These are phyloP conservation scores for Patiria miniata DNA, from an alignment of 35 echinoderm and acorn worm genomes.

Conservation along the genomic window DNA sequence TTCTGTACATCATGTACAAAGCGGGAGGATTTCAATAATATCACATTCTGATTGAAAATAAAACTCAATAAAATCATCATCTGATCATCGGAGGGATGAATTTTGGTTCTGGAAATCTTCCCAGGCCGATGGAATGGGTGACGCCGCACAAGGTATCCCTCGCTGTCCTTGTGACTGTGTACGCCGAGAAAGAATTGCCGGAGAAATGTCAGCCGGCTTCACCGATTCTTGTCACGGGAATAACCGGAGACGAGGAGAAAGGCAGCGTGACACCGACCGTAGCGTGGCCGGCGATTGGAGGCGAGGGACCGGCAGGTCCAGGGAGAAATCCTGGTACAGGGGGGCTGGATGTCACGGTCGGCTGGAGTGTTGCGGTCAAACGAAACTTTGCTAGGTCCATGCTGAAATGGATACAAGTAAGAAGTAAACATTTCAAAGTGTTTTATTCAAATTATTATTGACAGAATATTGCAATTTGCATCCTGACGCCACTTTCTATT, in stretches of 20 bases:
- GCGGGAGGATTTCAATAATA: too few species aligned
- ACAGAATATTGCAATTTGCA: not conserved
- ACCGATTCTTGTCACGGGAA: not conserved
- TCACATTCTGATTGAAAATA: too few species aligned
- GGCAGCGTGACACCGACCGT: not conserved
- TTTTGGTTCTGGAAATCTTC: too few species aligned
- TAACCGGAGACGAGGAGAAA: slow-evolving; percentile 1
- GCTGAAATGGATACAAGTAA: slow-evolving; percentile 59
- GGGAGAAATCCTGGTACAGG: not conserved
- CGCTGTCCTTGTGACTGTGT: slow-evolving; percentile 46
- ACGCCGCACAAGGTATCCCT: slow-evolving; percentile 61
- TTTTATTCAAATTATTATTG: not conserved
- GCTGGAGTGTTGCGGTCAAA: slow-evolving; percentile 43
- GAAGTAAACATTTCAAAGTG: not conserved
- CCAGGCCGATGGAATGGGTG: slow-evolving; percentile 23
- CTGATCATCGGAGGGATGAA: slow-evolving; percentile 12
- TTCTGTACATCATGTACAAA: too few species aligned
- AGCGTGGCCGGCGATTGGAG: not conserved
- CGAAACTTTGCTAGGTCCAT: slow-evolving; percentile 51
- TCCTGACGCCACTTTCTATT: too few species aligned
- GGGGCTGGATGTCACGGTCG: not conserved
- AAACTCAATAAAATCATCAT: too few species aligned
- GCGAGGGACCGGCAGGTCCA: not conserved
- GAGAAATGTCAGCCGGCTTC: not conserved
- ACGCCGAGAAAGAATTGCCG: slow-evolving; percentile 29